These are phyloP conservation scores for Auanema sp. DNA, from an alignment of 2,888 invertebrate genomes.

Conservation along the genomic window DNA sequence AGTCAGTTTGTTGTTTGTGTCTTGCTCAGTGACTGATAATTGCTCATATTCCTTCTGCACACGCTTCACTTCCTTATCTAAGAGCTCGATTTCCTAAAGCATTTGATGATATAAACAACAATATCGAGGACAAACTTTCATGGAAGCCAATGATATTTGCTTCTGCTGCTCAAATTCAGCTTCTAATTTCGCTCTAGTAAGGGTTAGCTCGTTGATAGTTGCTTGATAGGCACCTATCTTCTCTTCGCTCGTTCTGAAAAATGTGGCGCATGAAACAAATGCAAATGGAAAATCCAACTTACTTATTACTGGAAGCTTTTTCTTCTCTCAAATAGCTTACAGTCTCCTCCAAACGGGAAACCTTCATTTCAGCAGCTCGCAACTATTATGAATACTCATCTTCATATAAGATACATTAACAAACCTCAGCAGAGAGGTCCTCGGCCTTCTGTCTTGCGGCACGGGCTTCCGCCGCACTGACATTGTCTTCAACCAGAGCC, in stretches of 20 bases:
- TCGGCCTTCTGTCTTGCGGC: slow-evolving; percentile 27
- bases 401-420: not conserved
- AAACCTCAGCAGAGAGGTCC: slow-evolving; percentile 22
- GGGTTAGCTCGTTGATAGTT: slow-evolving; percentile 15
- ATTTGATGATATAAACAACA: not conserved
- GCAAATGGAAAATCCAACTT: not conserved
- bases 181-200: slow-evolving; percentile 35
- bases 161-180: slow-evolving; percentile 46
- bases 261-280: no score
- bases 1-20: slow-evolving; percentile 5
- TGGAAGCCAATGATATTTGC: slow-evolving; percentile 20
- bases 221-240: slow-evolving; percentile 4
- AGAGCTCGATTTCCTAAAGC: slow-evolving; percentile 10
- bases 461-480: slow-evolving; percentile 27
- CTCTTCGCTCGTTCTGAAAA: slow-evolving; percentile 11
- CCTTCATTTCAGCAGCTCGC: slow-evolving; percentile 20
- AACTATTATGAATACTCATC: slow-evolving; percentile 1
- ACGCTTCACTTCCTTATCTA: slow-evolving; percentile 12
- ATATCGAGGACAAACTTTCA: slow-evolving; percentile 11
- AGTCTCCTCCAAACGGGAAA: slow-evolving; percentile 20
- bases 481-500: slow-evolving; percentile 31
- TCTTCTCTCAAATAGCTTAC: not conserved
- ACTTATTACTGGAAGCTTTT: not conserved
- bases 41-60: slow-evolving; percentile 13
- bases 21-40: slow-evolving; percentile 5